Evolutionary conservation across 2,888 invertebrate species (phyloP).

Genomic region (Chymomyza fuscimana): DNA sequence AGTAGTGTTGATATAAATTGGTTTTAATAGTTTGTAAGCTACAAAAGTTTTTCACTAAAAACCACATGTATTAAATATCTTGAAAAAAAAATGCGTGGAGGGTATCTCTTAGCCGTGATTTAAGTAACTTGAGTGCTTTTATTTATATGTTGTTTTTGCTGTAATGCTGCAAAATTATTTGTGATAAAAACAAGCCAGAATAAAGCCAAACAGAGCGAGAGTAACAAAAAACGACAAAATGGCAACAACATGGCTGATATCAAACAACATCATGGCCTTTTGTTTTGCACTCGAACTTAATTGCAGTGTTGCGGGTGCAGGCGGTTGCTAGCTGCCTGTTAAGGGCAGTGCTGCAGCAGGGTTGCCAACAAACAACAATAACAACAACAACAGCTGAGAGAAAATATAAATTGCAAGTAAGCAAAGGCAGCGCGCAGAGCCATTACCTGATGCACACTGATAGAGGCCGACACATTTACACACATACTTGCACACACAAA

Average conservation of each 20-base stretch:
- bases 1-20: too few species aligned
- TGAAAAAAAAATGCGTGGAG: neutral
- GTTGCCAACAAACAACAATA: constrained; percentile 28
- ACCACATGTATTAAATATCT: neutral
- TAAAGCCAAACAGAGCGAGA: constrained; percentile 14
- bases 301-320: constrained; percentile 47
- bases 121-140: neutral
- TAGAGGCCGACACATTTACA: constrained; percentile 16
- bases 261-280: constrained; percentile 67
- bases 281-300: constrained; percentile 71
- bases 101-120: neutral
- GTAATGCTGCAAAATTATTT: constrained; percentile 64
- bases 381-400: constrained; percentile 19
- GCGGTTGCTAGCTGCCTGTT: neutral
- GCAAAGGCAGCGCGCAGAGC: constrained; percentile 49
- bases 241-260: constrained; percentile 49
- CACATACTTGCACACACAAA: constrained; percentile 26
- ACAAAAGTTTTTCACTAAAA: neutral
- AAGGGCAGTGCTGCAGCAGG: constrained; percentile 3
- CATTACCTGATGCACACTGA: constrained; percentile 61
- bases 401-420: constrained; percentile 71
- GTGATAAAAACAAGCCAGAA: constrained; percentile 40
- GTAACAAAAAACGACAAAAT: constrained; percentile 11
- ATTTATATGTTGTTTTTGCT: constrained; percentile 13
- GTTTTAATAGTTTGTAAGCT: neutral